Evolutionary conservation across 2,888 invertebrate species (phyloP).

Genomic region (Caenorhabditis doughertyi): DNA sequence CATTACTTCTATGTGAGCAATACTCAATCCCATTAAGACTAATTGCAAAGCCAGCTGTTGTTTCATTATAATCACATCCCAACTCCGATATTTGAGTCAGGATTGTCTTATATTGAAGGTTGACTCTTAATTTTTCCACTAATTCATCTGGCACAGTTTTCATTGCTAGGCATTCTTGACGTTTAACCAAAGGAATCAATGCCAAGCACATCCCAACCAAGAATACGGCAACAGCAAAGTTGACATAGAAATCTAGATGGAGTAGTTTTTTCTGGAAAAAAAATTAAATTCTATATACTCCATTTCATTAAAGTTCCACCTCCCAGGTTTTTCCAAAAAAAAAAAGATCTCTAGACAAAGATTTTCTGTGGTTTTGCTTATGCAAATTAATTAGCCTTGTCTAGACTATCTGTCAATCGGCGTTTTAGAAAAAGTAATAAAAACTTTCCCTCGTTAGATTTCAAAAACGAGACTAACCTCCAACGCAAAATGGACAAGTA

Average conservation of each 20-base stretch:
- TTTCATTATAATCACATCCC: slow-evolving; percentile 36
- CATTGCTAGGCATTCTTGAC: slow-evolving; percentile 23
- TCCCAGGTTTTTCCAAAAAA: no score
- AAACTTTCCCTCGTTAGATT: no score
- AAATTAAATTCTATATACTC: no score
- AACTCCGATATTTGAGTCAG: neutral
- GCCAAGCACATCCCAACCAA: neutral
- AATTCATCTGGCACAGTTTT: slow-evolving; percentile 1
- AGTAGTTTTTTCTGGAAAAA: slow-evolving; percentile 39
- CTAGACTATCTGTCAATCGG: no score
- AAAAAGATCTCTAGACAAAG: no score
- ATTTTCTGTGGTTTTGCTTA: no score
- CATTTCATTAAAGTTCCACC: no score
- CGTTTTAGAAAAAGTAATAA: no score
- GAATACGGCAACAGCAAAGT: neutral
- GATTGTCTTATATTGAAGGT: neutral
- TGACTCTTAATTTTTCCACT: neutral
- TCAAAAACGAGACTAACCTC: slow-evolving; percentile 38
- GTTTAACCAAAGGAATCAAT: slow-evolving; percentile 7
- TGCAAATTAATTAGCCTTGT: no score
- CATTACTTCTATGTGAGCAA: slow-evolving; percentile 39
- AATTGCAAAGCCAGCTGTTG: slow-evolving; percentile 15
- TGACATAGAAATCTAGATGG: slow-evolving; percentile 8
- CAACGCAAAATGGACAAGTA: slow-evolving; percentile 32
- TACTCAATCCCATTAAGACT: slow-evolving; percentile 23